Evolutionary conservation across 2,888 invertebrate genomes (phyloP), one percentile per base, ranked within the genome.

Genomic region (Cistogaster globosa): DNA sequence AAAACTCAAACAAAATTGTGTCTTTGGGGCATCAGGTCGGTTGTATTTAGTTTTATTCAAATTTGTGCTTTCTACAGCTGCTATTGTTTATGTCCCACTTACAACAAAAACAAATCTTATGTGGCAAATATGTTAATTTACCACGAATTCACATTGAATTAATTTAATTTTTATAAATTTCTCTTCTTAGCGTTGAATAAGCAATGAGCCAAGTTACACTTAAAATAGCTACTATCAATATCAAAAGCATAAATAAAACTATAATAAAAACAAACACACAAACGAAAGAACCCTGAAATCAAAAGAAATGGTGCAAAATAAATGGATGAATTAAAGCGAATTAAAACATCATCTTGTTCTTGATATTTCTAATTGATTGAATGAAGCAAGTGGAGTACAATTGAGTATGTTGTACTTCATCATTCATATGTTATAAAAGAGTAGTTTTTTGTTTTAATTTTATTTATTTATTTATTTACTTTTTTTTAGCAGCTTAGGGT

Each of bases 91-190:
- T 68, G 63, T 53, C 48, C 55, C 48, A 69, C 63, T 67, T 57
- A 74, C 55, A 81, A 22, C 45, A 22, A 63, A 20, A 42, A 63
- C 22, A 74, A 72, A 69, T 63, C 76, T 77, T 42, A 51, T 69
- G 77, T 74, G 77, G 69, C 74, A 82, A 85, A 85, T 82, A 69
- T 82, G 78, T 82, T 82, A 82, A 85, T 85, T 82, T 79, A 75
- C 82, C 85, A 75, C 75, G 65, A 85, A 75, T 78, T 85, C 82
- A 74, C 81, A 85, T 82, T 85, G 82, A 85, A 85, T 84, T 78
- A 81, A 84, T 81, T 82, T 69, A 69, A 72, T 74, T 81, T 83
- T 57, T 75, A 26, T 42, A 12, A 7, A 12, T 75, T 71, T 68
- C 14, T 62, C 67, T 62, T 51, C 68, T 69, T 67, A 42, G 69